Base-by-base conservation (phyloP, 1,140 invertebrate species). In the Drosophila auraria region DNA sequence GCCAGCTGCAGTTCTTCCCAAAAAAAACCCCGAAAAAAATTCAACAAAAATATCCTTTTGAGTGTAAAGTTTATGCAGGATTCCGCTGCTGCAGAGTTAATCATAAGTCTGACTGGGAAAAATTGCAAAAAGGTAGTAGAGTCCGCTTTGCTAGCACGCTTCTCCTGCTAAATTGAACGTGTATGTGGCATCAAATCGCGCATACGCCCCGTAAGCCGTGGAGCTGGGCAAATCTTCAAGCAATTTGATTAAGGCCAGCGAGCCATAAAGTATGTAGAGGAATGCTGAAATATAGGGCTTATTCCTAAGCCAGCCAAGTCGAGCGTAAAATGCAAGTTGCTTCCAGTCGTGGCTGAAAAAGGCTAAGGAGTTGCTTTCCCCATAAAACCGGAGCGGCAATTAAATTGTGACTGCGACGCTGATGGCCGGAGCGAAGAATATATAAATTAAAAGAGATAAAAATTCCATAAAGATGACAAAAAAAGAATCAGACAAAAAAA, bases 401-500 rank as follows among this genome's bases (percentile, higher is more conserved):
- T 86, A 86, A 86, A 69, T 81, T 69, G 61, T 15, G 50, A 79
- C 45, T 49, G 76, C 51, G 59, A 68, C 57, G 54, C 64, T 83
- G 76, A 77, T 68, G 78, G 75, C 70, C 50, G 58, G 42, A 60
- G 62, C 60, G 50, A 8, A 42, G 51, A 83, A 58, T 65, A 70
- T 70, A 78, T 78, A 78, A 78, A 78, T 78, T 78, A 78, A 78
- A 78, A 58, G 75, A 78, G 75, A 78, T 78, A 78, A 78, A 78
- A 78, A 47, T 62, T 78, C 64, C 75, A 78, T 78, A 78, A 78
- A 78, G 57, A 59, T 59, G 73, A 59, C 54, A 69, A 57, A 70
- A 78, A 53, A 40, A 40, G 38, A 74, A 50, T 51, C 27, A 33
- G 51, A 38, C 33, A 54, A 40, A 42, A 56, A 27, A 23, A 54